Base-by-base conservation (phyloP, 2,888 invertebrate genomes). In the Homarus gammarus region DNA sequence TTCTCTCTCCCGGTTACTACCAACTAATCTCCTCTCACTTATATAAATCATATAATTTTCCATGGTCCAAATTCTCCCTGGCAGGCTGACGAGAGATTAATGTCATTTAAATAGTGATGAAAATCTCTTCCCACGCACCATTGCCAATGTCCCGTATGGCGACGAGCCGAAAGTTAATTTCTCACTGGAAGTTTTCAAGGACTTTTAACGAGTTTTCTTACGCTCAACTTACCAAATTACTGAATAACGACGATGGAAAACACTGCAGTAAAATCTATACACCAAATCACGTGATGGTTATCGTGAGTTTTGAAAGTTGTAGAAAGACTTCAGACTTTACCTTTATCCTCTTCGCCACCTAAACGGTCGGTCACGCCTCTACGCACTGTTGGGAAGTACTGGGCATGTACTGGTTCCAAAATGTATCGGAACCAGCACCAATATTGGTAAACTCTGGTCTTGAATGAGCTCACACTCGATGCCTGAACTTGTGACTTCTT, bases 61-160 rank as follows among this genome's bases (percentile, higher is more conserved):
- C 64, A 10, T 82, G 27, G 22, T 22, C 18, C 18, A 68, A n/a
- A 44, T 15, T 38, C 18, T 27, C 36, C 10, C 38, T 81, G 18
- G 49, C 6, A 83, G 64, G 27, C 38, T 44, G 38, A 81, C 6
- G n/a, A 68, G 31, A 10, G 22, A 79, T 79, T 49, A 81, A 36
- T 33, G 36, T 12, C 22, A 27, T 70, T 5, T 56, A 56, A 81
- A 64, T 64, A 36, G 36, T 64, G 56, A 49, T 81, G 56, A 81
- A 56, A 81, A 64, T 81, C 51, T 33, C 56, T 40, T 73, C 8
- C 15, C 36, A 12, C 15, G 15, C 22, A 18, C 56, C 22, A 22
- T 49, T 12, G 15, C 49, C 15, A 10, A 3, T 22, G 56, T 15
- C 15, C 56, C 15, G 56, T 22, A 56, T 15, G 56, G 56, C 56